phyloP scores from a whole-genome alignment of 2,888 invertebrate species.

The Heliconius erato region DNA sequence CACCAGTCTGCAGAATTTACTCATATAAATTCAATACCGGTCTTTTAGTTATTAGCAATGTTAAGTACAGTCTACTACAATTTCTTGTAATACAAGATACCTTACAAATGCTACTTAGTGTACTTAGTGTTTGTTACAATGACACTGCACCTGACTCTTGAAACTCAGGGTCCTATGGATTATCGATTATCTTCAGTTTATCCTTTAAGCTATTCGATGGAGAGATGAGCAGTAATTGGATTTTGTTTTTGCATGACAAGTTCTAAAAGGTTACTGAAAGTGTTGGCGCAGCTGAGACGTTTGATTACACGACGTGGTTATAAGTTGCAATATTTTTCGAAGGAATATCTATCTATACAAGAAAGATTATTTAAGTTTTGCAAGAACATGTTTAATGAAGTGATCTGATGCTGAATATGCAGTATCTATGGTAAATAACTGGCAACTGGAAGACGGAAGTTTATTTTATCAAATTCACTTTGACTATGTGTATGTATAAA shows the following conservation, averaged over 20 bases:
- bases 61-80: conserved; percentile 8
- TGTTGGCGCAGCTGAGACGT: too few relatives aligned
- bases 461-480: too few relatives aligned
- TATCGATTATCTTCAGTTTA: conserved; percentile 35
- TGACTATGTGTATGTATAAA: too few relatives aligned
- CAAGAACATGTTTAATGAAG: too few relatives aligned
- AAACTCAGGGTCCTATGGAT: conserved; percentile 49
- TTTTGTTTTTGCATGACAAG: conserved; percentile 11
- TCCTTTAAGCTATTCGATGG: conserved; percentile 21
- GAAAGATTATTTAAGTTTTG: neutral
- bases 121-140: conserved; percentile 42
- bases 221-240: conserved; percentile 26
- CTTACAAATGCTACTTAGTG: conserved; percentile 45
- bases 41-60: neutral
- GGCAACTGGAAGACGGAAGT: too few relatives aligned
- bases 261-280: neutral
- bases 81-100: conserved; percentile 40
- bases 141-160: conserved; percentile 51
- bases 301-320: too few relatives aligned
- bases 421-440: too few relatives aligned
- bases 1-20: neutral
- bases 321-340: too few relatives aligned
- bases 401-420: too few relatives aligned
- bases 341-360: too few relatives aligned
- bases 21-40: neutral